Conservation (phyloP, 2,113 vertebrate genomes). For the Platysternon megacephalum region DNA sequence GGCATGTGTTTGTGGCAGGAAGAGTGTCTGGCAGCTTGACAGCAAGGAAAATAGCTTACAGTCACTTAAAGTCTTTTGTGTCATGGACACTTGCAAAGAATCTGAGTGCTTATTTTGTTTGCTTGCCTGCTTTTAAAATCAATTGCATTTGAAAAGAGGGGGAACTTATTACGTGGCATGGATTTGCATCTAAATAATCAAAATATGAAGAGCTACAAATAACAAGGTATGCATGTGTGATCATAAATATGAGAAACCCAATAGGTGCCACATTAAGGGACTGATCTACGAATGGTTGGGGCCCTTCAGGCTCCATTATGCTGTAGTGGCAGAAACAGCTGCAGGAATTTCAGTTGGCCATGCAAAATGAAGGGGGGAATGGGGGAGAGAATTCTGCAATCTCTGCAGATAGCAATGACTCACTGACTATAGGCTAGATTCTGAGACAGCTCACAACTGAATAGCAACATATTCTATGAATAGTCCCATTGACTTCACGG, state of each 20-base stretch:
- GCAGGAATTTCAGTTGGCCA: neutral
- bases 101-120: conserved; percentile 61
- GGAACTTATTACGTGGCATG: conserved; percentile 46
- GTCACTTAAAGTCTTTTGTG: conserved; percentile 70
- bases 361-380: accelerated
- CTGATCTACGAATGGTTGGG: accelerated
- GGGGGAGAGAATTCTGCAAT: neutral
- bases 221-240: neutral
- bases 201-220: conserved; percentile 42
- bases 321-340: neutral
- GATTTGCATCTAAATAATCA: conserved; percentile 79
- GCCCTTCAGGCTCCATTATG: accelerated
- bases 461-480: neutral
- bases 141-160: conserved; percentile 64
- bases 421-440: neutral
- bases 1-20: conserved; percentile 67
- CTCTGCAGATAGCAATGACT: neutral
- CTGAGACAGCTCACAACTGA: neutral
- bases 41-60: conserved; percentile 73
- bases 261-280: neutral
- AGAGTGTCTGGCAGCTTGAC: conserved; percentile 69
- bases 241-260: neutral
- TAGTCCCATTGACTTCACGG: neutral
- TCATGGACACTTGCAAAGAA: conserved; percentile 66
- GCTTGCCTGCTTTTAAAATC: conserved; percentile 72